Base-by-base conservation (phyloP, 2,888 invertebrate species). In the Rhingia campestris region DNA sequence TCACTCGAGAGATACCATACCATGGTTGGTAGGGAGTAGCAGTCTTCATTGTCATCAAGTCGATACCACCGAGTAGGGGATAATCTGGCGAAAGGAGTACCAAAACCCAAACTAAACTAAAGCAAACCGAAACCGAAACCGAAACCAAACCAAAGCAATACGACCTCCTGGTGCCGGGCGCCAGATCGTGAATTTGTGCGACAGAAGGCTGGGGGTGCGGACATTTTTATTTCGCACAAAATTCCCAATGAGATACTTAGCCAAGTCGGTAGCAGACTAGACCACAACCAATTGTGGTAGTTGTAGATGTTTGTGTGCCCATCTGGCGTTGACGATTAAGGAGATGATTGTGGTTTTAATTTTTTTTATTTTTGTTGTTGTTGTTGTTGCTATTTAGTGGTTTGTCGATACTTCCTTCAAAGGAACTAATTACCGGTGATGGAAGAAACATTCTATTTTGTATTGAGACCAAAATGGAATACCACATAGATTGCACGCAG, bases 341-440 rank as follows among this genome's bases (percentile, higher is more conserved):
- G 70, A 54, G 63, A 72, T 32, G 56, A 66, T 67, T 64, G 81
- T 54, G 76, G 76, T 81, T 66, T 70, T 35, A 32, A 32, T 64
- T 58, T 70, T 12, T 43, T 73, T 61, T 4, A 9, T 6, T 45
- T 45, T 12, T 12, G 22, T 49, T 30, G 9, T 6, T 9, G 9
- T 30, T 10, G 1, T 4, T 0, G 9, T 49, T 14, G 4, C 7
- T 45, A 5, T 39, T 7, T 49, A 63, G 69, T 47, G 81, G 69
- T 63, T 56, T 51, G 12, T 49, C 49, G 61, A 63, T 67, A 41
- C 43, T 49, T 37, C 14, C 35, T 39, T 49, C 33, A 14, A 35
- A 41, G 7, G 10, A 32, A 72, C 43, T 30, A 35, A 12, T 6
- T 37, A 41, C 41, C 53, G 49, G 61, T 22, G 47, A 76, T 77